Conservation (phyloP, 2,888 invertebrate genomes). For the Drosophila picticornis region DNA sequence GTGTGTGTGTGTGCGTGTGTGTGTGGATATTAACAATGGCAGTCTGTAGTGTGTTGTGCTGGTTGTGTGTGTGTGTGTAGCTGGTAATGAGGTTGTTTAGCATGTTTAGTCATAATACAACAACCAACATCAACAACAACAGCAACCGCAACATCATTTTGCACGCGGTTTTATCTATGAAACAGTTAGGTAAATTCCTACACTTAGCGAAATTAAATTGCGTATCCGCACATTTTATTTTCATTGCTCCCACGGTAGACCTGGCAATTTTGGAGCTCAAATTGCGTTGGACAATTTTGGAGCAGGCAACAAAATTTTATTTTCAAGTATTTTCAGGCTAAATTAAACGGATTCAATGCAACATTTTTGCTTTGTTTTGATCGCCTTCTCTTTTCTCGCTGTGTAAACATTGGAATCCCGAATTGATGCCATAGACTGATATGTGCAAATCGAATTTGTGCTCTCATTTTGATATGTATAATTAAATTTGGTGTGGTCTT, state of each 20-base stretch:
- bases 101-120: conserved; percentile 71
- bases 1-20: conserved; percentile 15
- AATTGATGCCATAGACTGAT: conserved; percentile 23
- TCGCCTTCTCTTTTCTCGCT: neutral
- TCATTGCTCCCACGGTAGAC: neutral
- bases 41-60: conserved; percentile 8
- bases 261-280: neutral
- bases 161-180: conserved; percentile 55
- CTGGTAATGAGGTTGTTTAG: conserved; percentile 77
- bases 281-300: neutral
- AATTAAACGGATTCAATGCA: neutral
- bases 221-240: neutral
- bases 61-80: conserved; percentile 12
- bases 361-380: neutral
- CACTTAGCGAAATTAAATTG: neutral
- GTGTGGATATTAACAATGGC: conserved; percentile 47
- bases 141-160: conserved; percentile 15
- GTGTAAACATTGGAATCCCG: neutral
- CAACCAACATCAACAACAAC: conserved; percentile 24
- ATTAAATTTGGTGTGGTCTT: conserved; percentile 73
- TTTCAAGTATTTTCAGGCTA: neutral
- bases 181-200: conserved; percentile 36
- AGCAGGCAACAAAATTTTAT: neutral
- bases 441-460: conserved; percentile 45
- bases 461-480: conserved; percentile 70